phyloP scores from a whole-genome alignment of 2,797 vertebrate genomes.

The Chloroceryle inda region DNA sequence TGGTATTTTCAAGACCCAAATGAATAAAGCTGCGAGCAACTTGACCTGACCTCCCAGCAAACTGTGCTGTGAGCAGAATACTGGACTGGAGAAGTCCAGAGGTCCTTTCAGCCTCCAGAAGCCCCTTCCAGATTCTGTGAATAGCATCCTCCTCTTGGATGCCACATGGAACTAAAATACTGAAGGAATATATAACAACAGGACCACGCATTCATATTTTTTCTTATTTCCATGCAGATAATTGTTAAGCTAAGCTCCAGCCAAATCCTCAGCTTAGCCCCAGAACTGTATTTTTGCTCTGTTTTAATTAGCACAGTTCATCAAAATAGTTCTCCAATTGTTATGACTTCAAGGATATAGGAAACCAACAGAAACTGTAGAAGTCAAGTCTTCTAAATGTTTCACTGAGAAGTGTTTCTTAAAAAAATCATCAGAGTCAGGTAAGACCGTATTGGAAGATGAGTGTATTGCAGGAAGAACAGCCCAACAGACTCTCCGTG shows the following conservation, averaged over 20 bases:
- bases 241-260: background rate
- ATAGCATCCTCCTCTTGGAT: background rate
- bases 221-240: background rate
- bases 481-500: background rate
- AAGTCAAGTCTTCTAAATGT: background rate
- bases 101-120: background rate
- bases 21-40: background rate
- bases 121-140: background rate
- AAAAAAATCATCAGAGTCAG: background rate
- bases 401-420: background rate
- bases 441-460: background rate
- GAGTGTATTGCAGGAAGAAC: background rate
- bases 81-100: background rate
- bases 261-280: background rate
- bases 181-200: background rate
- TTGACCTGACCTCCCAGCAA: background rate
- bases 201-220: background rate
- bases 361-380: background rate
- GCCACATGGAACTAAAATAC: background rate
- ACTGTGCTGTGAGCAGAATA: background rate
- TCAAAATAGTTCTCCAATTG: background rate
- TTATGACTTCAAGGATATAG: accelerated
- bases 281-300: background rate
- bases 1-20: background rate
- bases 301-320: background rate